These are phyloP conservation scores for Dreissena polymorpha DNA, from an alignment of 1,140 invertebrate genomes.

Conservation along the genomic window DNA sequence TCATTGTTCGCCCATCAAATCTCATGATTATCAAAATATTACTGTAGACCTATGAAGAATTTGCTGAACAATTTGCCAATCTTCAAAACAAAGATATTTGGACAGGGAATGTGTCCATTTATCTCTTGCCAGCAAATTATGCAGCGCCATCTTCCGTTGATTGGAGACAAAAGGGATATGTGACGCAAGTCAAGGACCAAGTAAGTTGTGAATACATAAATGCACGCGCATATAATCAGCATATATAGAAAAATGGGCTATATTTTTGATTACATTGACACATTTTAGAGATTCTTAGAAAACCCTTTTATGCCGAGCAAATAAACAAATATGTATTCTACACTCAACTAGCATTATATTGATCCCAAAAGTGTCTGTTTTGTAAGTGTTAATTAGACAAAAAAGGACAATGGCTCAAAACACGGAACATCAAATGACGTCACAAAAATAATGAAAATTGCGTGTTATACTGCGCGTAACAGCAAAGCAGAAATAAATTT, in stretches of 20 bases:
- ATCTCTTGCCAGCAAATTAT: not conserved
- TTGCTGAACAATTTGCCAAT: no score
- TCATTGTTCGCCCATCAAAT: no score
- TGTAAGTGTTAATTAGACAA: not conserved
- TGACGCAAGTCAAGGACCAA: conserved; percentile 4
- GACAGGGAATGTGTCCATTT: not conserved
- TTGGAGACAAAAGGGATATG: conserved; percentile 6
- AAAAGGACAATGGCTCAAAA: no score
- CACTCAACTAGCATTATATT: not conserved
- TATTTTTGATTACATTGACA: not conserved
- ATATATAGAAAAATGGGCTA: not conserved
- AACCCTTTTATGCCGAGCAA: not conserved
- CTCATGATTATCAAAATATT: no score
- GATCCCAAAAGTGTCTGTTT: not conserved
- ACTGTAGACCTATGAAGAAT: no score
- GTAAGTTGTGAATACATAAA: not conserved
- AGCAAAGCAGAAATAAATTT: no score
- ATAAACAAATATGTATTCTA: not conserved
- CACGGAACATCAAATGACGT: no score
- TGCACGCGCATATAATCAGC: no score
- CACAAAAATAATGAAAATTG: no score
- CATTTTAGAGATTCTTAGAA: not conserved
- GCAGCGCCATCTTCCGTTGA: not conserved
- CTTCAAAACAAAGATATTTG: not conserved
- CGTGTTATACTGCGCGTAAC: no score